phyloP scores from a whole-genome alignment of 2,888 invertebrate species.

The Alviniconcha strummeri region DNA sequence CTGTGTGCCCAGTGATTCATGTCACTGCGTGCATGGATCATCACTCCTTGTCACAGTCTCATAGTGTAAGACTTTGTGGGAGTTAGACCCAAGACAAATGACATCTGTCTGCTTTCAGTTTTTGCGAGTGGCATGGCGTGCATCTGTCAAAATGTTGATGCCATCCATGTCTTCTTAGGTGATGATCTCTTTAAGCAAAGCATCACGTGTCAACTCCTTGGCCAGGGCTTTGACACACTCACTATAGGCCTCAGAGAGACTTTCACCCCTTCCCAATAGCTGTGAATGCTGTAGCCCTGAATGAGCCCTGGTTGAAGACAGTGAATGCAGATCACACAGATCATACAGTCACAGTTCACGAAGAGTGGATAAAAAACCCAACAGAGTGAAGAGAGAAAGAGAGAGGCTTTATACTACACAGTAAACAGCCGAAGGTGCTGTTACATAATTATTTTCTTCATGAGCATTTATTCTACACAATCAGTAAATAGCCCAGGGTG shows the following conservation, averaged over 20 bases:
- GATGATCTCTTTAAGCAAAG: neutral
- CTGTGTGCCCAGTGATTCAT: neutral
- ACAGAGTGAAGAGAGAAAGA: no score
- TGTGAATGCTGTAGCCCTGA: conserved; percentile 28
- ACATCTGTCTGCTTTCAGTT: neutral
- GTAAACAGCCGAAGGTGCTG: no score
- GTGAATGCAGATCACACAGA: no score
- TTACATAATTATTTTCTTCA: no score
- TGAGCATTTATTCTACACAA: no score
- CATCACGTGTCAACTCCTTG: neutral
- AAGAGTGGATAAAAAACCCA: no score
- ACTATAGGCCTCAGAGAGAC: neutral
- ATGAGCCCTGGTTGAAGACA: conserved; percentile 21
- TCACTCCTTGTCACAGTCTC: no score
- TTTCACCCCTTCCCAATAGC: conserved; percentile 41
- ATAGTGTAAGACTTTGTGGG: no score
- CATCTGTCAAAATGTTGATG: neutral
- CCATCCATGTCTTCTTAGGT: neutral
- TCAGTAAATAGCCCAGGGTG: no score
- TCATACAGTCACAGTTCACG: no score
- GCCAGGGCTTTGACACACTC: neutral
- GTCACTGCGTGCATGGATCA: no score
- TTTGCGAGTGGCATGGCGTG: neutral
- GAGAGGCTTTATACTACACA: no score
- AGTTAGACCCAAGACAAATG: neutral